Conservation (phyloP, 2,113 vertebrate species). For the Bubo bubo region DNA sequence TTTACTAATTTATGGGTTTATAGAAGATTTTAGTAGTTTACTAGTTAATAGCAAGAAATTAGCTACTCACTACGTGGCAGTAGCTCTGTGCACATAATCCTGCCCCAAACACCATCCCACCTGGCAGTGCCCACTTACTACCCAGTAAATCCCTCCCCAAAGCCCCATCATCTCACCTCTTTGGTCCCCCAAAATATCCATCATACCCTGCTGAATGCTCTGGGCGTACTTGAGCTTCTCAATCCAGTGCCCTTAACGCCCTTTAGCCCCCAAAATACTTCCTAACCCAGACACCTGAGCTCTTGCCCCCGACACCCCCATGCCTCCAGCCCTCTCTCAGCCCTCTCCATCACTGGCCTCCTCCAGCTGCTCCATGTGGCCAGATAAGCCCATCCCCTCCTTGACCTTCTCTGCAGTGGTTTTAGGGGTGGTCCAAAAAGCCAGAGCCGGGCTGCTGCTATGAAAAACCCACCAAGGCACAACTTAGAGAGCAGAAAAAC, state of each 20-base stretch:
- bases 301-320: background rate
- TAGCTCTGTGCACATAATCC: background rate
- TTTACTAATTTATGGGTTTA: background rate
- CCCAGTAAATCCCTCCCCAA: background rate
- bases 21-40: background rate
- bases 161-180: background rate
- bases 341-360: background rate
- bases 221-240: background rate
- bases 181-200: background rate
- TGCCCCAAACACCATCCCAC: background rate
- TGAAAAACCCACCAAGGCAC: background rate
- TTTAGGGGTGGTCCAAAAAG: background rate
- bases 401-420: background rate
- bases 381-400: background rate
- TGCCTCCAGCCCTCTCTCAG: background rate
- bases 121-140: background rate
- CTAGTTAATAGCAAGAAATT: background rate
- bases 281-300: background rate
- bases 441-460: background rate
- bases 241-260: background rate
- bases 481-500: background rate
- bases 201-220: background rate
- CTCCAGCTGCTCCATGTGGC: background rate
- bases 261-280: background rate
- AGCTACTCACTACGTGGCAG: background rate